phyloP scores from a whole-genome alignment of 2,888 invertebrate species.

The Amphipyra berbera region DNA sequence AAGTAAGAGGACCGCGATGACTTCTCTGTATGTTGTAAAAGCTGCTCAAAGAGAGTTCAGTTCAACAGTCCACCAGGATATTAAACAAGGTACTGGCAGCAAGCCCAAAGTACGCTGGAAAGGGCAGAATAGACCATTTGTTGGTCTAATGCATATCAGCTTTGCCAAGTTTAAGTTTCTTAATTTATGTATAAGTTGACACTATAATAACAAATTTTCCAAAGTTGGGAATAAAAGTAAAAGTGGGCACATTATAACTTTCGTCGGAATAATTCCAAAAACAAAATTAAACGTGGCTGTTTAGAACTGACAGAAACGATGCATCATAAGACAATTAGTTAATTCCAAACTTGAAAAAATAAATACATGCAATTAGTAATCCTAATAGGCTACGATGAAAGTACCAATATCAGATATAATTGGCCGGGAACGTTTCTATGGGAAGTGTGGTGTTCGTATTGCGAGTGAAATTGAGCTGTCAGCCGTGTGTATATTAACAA shows the following conservation, averaged over 20 bases:
- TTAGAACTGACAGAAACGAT: constrained; percentile 35
- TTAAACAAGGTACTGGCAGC: neutral
- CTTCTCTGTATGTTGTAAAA: neutral
- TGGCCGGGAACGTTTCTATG: constrained; percentile 64
- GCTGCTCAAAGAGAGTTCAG: too few species aligned
- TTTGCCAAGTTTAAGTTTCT: too few species aligned
- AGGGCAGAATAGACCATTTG: too few species aligned
- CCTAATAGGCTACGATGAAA: constrained; percentile 52
- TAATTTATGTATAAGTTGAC: too few species aligned
- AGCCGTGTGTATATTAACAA: constrained; percentile 84
- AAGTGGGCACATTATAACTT: neutral
- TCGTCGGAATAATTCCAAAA: constrained; percentile 22
- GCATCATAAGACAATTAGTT: constrained; percentile 48
- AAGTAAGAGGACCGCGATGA: neutral
- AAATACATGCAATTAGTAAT: constrained; percentile 53
- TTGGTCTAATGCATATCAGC: too few species aligned
- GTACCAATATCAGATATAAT: constrained; percentile 68
- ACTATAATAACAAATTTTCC: neutral
- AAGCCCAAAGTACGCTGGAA: too few species aligned
- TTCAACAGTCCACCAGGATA: too few species aligned
- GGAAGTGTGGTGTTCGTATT: constrained; percentile 68
- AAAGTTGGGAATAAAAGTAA: constrained; percentile 19
- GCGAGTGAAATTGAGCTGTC: constrained; percentile 86
- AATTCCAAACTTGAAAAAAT: constrained; percentile 38
- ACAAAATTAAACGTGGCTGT: constrained; percentile 25